Conservation (phyloP, 1,140 invertebrate species). For the Vanessa atalanta region DNA sequence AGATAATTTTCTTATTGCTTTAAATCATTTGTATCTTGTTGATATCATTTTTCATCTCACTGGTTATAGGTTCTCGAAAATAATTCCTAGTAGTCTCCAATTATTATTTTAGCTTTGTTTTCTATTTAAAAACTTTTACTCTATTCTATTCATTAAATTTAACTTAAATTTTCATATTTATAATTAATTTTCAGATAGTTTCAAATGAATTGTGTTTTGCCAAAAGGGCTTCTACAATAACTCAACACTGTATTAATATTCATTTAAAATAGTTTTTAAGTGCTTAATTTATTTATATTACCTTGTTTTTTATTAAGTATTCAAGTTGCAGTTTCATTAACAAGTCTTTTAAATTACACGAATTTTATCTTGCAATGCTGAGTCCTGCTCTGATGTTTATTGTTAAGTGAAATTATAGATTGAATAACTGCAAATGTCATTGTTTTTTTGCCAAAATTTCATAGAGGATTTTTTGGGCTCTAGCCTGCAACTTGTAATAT, state of each 20-base stretch:
- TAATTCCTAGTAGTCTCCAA: not conserved
- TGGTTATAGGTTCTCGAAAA: constrained; percentile 4
- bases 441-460: not conserved
- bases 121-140: not conserved
- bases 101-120: not conserved
- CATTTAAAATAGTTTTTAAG: not conserved
- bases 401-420: too few relatives aligned
- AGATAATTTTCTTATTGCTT: not conserved
- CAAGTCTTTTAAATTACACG: not conserved
- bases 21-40: not conserved
- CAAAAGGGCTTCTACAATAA: constrained; percentile 1
- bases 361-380: not conserved
- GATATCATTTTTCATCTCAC: not conserved
- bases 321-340: constrained; percentile 5
- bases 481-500: constrained; percentile 28
- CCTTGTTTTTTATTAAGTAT: not conserved
- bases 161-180: constrained; percentile 5
- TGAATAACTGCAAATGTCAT: too few relatives aligned
- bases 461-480: not conserved
- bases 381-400: not conserved
- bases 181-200: not conserved
- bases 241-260: not conserved
- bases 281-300: not conserved
- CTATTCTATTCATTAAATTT: constrained; percentile 6
- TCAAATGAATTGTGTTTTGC: constrained; percentile 1